Percentiles rank a stretch among this genome's conserved stretches.
These are phyloP conservation scores for Symphodus melops DNA, from an alignment of 2,113 vertebrate genomes.

Conservation along the genomic window DNA sequence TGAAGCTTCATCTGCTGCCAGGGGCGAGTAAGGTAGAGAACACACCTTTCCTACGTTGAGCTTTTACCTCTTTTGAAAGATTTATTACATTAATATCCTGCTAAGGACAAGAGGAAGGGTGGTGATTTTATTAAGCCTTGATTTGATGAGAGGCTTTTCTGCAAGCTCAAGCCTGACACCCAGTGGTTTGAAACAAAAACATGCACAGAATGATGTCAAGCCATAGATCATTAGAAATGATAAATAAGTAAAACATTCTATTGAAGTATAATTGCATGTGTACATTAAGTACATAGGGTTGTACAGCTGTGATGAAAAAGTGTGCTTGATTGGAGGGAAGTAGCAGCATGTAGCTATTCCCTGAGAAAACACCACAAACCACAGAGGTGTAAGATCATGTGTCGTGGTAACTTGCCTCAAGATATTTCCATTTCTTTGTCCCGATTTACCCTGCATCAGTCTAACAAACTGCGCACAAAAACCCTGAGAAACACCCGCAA, in stretches of 20 bases:
- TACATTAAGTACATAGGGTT: background rate
- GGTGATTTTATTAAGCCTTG: slow-evolving; percentile 10
- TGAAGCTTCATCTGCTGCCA: slow-evolving; percentile 95
- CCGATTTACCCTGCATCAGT: slow-evolving; percentile 76
- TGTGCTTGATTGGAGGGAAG: background rate
- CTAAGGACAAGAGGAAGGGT: slow-evolving; percentile 1
- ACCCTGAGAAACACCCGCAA: slow-evolving; percentile 96
- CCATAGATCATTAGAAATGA: background rate
- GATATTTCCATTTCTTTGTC: slow-evolving; percentile 10
- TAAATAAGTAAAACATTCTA: background rate
- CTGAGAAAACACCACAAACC: slow-evolving; percentile 1
- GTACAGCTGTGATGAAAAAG: background rate
- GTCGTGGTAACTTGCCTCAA: background rate
- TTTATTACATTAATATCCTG: slow-evolving; percentile 16
- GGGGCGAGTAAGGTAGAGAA: slow-evolving; percentile 95
- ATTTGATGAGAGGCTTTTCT: slow-evolving; percentile 10
- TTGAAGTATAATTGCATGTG: background rate
- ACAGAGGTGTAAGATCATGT: background rate
- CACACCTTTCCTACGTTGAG: slow-evolving; percentile 4
- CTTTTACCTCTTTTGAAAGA: slow-evolving; percentile 37
- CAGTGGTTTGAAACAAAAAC: slow-evolving; percentile 55
- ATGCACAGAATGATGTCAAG: background rate
- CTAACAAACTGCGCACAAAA: slow-evolving; percentile 96
- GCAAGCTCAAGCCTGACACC: slow-evolving; percentile 74
- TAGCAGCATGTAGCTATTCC: background rate